phyloP scores from a whole-genome alignment of 2,888 invertebrate genomes.

The Aricia artaxerxes region DNA sequence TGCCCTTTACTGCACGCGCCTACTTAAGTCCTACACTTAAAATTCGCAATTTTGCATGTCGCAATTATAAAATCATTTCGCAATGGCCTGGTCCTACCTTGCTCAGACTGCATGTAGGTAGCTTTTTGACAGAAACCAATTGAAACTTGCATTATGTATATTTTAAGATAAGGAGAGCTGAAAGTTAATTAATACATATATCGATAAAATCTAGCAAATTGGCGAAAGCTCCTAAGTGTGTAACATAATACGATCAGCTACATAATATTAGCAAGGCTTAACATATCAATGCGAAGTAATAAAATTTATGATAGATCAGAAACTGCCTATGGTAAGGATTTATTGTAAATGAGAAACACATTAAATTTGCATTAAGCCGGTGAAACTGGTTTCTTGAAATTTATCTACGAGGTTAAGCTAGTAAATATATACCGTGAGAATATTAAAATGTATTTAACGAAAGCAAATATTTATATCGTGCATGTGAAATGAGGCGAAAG shows the following conservation, averaged over 20 bases:
- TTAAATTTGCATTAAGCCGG: slow-evolving; percentile 24
- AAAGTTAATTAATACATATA: not conserved
- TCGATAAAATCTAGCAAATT: not conserved
- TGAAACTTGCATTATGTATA: not conserved
- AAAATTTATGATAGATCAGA: not conserved
- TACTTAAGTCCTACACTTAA: slow-evolving; percentile 18
- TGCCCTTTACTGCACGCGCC: slow-evolving; percentile 2
- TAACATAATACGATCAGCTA: not conserved
- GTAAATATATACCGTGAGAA: slow-evolving; percentile 25
- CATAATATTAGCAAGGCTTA: not conserved
- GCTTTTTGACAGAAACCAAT: slow-evolving; percentile 11
- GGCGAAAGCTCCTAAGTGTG: not conserved
- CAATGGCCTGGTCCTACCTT: not conserved
- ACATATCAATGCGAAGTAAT: not conserved
- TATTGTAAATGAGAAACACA: slow-evolving; percentile 27
- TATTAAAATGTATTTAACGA: slow-evolving; percentile 23
- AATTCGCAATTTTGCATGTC: slow-evolving; percentile 9
- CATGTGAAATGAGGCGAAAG: slow-evolving; percentile 17
- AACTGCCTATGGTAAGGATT: slow-evolving; percentile 16
- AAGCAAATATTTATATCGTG: slow-evolving; percentile 44
- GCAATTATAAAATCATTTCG: slow-evolving; percentile 7
- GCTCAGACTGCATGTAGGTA: slow-evolving; percentile 2
- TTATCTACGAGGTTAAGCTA: slow-evolving; percentile 17
- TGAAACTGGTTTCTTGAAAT: slow-evolving; percentile 25
- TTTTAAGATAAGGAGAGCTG: not conserved